Conservation (phyloP, 2,113 vertebrate genomes). For the Dicaeum eximium region DNA sequence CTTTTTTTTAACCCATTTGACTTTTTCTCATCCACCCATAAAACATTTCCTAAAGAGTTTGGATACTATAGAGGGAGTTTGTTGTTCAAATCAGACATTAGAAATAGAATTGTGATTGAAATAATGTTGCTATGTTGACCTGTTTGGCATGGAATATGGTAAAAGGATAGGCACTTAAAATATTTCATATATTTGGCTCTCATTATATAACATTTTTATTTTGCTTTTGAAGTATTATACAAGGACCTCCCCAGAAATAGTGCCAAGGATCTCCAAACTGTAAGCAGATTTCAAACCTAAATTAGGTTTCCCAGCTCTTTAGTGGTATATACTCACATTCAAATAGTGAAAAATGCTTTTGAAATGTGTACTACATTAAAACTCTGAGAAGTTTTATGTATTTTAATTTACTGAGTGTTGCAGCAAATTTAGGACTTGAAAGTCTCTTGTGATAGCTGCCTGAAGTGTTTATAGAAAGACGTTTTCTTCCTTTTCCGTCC, state of each 20-base stretch:
- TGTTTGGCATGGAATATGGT: not conserved
- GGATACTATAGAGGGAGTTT: not conserved
- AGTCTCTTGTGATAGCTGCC: not conserved
- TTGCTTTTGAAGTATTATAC: not conserved
- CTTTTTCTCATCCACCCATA: not conserved
- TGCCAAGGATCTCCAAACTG: not conserved
- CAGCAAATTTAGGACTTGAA: not conserved
- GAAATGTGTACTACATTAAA: slow-evolving; percentile 1
- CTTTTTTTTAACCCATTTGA: not conserved
- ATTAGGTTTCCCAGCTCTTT: slow-evolving; percentile 30
- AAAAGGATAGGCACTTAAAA: not conserved
- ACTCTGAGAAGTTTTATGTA: not conserved
- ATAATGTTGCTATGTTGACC: not conserved
- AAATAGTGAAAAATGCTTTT: slow-evolving; percentile 4
- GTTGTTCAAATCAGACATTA: not conserved
- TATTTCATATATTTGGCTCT: not conserved
- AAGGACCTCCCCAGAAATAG: not conserved
- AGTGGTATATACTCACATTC: not conserved
- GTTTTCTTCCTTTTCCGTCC: not conserved
- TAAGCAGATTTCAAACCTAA: slow-evolving; percentile 37
- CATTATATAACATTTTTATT: not conserved
- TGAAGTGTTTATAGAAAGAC: not conserved
- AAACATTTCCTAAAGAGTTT: not conserved
- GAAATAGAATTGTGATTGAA: not conserved
- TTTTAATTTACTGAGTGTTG: slow-evolving; percentile 38